These are phyloP conservation scores for Stenopsyche tienmushanensis DNA, from an alignment of 1,140 invertebrate species.

Conservation along the genomic window DNA sequence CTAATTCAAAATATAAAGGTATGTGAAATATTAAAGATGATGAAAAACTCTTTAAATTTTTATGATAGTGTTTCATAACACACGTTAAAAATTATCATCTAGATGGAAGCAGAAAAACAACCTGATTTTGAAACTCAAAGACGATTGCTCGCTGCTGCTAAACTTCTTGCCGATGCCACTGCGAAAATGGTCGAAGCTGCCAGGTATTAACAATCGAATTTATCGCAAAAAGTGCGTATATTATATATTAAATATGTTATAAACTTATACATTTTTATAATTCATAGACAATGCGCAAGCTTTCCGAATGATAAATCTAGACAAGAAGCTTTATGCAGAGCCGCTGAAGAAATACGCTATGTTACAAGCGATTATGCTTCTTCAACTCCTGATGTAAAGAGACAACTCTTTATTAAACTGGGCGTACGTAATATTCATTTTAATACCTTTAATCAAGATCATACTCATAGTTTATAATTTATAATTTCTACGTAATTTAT, in stretches of 20 bases:
- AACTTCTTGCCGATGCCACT: slow-evolving; percentile 93
- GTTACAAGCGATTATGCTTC: slow-evolving; percentile 75
- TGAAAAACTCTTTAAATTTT: background rate
- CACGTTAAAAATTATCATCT: slow-evolving; percentile 13
- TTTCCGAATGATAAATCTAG: slow-evolving; percentile 65
- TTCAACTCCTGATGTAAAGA: slow-evolving; percentile 35
- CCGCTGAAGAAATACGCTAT: slow-evolving; percentile 88
- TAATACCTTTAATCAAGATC: background rate
- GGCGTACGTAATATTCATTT: slow-evolving; percentile 14
- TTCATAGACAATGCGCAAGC: slow-evolving; percentile 47
- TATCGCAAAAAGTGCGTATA: background rate
- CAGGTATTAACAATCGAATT: slow-evolving; percentile 50
- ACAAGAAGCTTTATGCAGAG: slow-evolving; percentile 80
- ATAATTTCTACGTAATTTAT: slow-evolving; percentile 13
- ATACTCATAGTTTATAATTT: background rate
- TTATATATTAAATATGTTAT: background rate
- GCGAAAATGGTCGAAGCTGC: slow-evolving; percentile 95
- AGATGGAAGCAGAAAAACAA: slow-evolving; percentile 85
- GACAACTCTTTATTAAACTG: slow-evolving; percentile 32
- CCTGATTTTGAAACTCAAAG: slow-evolving; percentile 87
- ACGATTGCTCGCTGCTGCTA: slow-evolving; percentile 87
- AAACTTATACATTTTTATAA: background rate
- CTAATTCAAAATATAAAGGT: slow-evolving; percentile 91
- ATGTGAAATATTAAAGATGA: slow-evolving; percentile 2
- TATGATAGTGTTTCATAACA: background rate